Base-by-base conservation (phyloP, 2,113 vertebrate species). In the Varanus salvator region DNA sequence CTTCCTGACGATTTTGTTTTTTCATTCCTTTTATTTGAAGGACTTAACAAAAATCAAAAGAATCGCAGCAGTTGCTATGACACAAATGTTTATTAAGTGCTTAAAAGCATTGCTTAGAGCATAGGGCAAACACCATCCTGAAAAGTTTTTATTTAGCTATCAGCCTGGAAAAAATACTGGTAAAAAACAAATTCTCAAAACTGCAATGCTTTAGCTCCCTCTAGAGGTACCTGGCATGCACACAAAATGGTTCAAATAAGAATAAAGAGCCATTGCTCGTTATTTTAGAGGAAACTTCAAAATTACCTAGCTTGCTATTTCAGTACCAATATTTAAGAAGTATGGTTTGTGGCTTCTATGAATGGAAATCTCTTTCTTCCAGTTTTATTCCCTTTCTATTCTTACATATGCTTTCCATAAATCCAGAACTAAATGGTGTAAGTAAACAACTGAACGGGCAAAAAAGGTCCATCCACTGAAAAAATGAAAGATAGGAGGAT, bases 191-290 rank as follows among this genome's bases (percentile, higher is more conserved):
- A 64, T 64, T 57, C 60, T 78, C 71, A 74, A 38, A 76, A 8
- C 1, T 50, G 74, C 44, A 92, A 92, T 93, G 34, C 82, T 93
- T 90, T 88, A 92, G 94, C 96, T 90, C 95, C 96, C 95, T 95
- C 96, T 97, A 96, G 92, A 80, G 96, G 94, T 21, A 92, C 21
- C 27, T n/a, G 52, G 5, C 31, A 75, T 68, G 25, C 25, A 69
- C 3, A 7, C 11, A 11, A 86, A 80, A 34, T n/a, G 31, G 74
- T 44, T 64, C 8, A 69, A 84, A 3, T 17, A 29, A 29, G 4
- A 19, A 60, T 83, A 34, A 4, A 27, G 48, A 2, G 21, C 5
- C 3, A 9, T 81, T 60, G 31, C 9, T 57, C 19, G 44, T 17
- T 68, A 44, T 21, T 66, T 44, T 68, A 31, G n/a, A 27, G 21